Evolutionary conservation across 2,797 vertebrate genomes (phyloP).

Genomic region (Peromyscus eremicus): DNA sequence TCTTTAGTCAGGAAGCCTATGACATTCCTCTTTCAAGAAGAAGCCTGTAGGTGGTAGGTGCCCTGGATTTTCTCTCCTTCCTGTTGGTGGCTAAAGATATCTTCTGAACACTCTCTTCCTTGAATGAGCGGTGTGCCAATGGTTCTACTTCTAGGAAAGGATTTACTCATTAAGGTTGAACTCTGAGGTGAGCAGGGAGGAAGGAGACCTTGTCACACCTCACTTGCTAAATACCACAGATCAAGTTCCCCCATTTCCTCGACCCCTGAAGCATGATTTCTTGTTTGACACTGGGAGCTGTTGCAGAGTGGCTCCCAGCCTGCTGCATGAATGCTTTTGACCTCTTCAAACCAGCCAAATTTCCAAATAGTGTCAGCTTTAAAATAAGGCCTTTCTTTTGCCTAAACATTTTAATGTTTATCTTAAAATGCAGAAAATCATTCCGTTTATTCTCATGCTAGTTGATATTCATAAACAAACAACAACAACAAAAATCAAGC

Average conservation of each 20-base stretch:
- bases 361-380: not conserved
- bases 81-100: not conserved
- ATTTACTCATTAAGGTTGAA: not conserved
- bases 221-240: not conserved
- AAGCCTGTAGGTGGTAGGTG: not conserved
- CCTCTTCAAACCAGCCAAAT: not conserved
- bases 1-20: not conserved
- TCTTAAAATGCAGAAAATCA: not conserved
- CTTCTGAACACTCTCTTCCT: not conserved
- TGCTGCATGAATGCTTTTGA: not conserved
- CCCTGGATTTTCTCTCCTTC: not conserved
- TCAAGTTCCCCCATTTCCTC: not conserved
- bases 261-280: not conserved
- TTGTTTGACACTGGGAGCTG: not conserved
- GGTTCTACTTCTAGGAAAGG: not conserved
- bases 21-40: not conserved
- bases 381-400: not conserved
- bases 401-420: not conserved
- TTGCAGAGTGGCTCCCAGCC: not conserved
- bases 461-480: not conserved
- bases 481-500: not conserved
- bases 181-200: not conserved
- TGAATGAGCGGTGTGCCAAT: not conserved
- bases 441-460: not conserved
- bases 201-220: not conserved